Evolutionary conservation across 53 echinoderm and acorn worm genomes (phyloP), one percentile per base, ranked within the genome.

Genomic region (Echinarachnius parma): DNA sequence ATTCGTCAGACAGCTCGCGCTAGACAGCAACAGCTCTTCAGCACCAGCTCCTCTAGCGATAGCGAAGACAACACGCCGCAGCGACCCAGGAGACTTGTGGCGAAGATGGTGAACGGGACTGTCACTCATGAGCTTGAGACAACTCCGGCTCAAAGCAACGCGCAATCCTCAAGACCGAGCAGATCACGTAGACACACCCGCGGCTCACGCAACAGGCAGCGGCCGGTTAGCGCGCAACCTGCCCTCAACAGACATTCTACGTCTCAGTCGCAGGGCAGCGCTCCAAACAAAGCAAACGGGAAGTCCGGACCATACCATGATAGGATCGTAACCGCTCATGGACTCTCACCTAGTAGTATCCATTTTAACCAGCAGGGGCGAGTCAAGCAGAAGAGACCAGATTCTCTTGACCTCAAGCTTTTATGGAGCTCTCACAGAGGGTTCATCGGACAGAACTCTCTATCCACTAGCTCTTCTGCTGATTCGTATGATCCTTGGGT

Each of bases 31-130:
- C 74, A 72, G 55, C 37, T 72, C 15, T 72, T 82, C 22, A 78
- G 78, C 58, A 82, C 87, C 36, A 87, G 87, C 26, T 87, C 87
- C 34, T 87, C 87, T 30, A 87, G 87, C 23, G 87, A 87, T 44
- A 87, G 87, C 24, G 87, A 87, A 23, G 72, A 77, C 1, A 82
- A 78, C 28, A 66, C 74, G 16, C 61, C 78, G 4, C 78, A 71
- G 9, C 82, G 78, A 5, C 87, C 82, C 13, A 67, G 87, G 28
- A 72, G 87, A 50, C 55, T 87, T 10, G 65, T 85, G 4, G 82
- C 87, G 7, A 78, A 65, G 21, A 87, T 87, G 87, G 75, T 62
- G 21, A 87, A 87, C 37, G 87, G 87, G 53, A 75, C 31, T 10
- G 75, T 87, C 19, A 52, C 52, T 33, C 82, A 87, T 33, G 78